These are phyloP conservation scores for Heteractis magnifica DNA, from an alignment of 92 coral and sea anemone species.

Conservation along the genomic window DNA sequence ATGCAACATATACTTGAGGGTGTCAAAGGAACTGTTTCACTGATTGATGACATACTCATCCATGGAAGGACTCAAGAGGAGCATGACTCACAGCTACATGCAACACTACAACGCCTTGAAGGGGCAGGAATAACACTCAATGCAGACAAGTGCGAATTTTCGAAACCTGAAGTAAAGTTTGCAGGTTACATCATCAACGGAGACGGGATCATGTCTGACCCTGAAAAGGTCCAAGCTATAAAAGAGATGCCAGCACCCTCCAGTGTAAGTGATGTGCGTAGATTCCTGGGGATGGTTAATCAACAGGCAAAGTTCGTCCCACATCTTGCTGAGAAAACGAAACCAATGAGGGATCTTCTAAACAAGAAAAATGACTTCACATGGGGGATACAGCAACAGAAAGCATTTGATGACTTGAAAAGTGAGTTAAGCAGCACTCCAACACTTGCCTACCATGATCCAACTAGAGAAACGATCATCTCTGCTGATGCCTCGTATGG, in stretches of 20 bases:
- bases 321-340: constrained; percentile 16
- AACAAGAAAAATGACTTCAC: background rate
- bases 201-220: constrained; percentile 39
- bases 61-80: constrained; percentile 40
- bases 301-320: constrained; percentile 18
- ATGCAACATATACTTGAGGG: constrained; percentile 42
- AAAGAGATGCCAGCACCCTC: constrained; percentile 29
- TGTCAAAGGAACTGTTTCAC: constrained; percentile 30
- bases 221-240: constrained; percentile 29
- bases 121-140: constrained; percentile 40
- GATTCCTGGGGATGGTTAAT: constrained; percentile 43
- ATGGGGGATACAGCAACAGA: background rate
- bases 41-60: constrained; percentile 38
- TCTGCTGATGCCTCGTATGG: too few relatives aligned
- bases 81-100: constrained; percentile 34
- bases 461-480: background rate
- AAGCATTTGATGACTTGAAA: background rate
- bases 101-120: constrained; percentile 27
- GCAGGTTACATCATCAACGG: constrained; percentile 22
- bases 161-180: constrained; percentile 29
- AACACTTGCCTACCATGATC: constrained; percentile 4
- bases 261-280: constrained; percentile 23
- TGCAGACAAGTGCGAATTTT: constrained; percentile 53
- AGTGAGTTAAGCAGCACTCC: constrained; percentile 7
- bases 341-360: constrained; percentile 6